Evolutionary conservation across 2,888 invertebrate genomes (phyloP).

Genomic region (Monoplex corrugatus): DNA sequence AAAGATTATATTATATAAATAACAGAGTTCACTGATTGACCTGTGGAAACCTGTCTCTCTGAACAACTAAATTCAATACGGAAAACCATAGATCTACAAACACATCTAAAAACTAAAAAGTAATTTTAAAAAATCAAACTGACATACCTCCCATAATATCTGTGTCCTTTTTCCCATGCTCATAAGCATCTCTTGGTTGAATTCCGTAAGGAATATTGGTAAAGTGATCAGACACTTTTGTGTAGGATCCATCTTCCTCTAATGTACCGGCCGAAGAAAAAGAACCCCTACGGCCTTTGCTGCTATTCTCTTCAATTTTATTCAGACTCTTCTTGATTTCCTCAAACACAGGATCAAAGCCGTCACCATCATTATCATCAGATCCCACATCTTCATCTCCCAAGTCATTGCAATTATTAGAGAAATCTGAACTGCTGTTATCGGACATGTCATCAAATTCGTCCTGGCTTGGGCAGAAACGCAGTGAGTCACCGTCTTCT

Average conservation of each 20-base stretch:
- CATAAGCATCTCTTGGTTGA: slow-evolving; percentile 73
- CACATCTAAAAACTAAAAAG: too few species aligned
- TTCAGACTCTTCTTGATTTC: slow-evolving; percentile 57
- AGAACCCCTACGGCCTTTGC: slow-evolving; percentile 59
- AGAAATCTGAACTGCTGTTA: too few species aligned
- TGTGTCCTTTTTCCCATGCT: slow-evolving; percentile 74
- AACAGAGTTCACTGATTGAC: too few species aligned
- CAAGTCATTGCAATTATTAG: not conserved
- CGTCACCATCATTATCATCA: slow-evolving; percentile 21
- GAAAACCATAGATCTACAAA: too few species aligned
- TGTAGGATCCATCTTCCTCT: slow-evolving; percentile 59
- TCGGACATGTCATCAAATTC: too few species aligned
- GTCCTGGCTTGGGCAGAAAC: too few species aligned
- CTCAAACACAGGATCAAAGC: slow-evolving; percentile 29
- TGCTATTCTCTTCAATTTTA: slow-evolving; percentile 64
- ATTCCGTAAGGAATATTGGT: slow-evolving; percentile 74
- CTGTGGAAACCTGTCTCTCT: too few species aligned
- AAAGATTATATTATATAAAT: too few species aligned
- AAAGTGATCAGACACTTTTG: slow-evolving; percentile 71
- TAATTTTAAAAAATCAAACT: not conserved
- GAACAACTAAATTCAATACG: too few species aligned
- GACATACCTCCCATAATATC: slow-evolving; percentile 79
- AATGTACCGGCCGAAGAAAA: slow-evolving; percentile 52
- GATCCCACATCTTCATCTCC: slow-evolving; percentile 36
- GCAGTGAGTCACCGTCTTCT: too few species aligned